A percentile compares a stretch with the other conserved stretches of the same genome.
Conservation (phyloP, 2,113 vertebrate genomes). For the Pedetes capensis region DNA sequence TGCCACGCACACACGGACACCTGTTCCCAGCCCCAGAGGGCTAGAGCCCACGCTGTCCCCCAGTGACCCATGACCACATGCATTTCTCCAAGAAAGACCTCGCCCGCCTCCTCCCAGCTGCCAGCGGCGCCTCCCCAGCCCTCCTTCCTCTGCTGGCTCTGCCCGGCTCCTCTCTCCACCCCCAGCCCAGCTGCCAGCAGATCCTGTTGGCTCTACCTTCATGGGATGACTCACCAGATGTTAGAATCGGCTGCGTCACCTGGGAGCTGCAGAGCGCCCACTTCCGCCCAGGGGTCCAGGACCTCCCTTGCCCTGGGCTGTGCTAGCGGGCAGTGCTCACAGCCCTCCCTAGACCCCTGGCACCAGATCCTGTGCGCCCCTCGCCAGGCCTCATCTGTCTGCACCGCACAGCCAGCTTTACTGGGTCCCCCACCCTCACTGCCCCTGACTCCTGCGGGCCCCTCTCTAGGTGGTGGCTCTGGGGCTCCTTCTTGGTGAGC, state of each 20-base stretch:
- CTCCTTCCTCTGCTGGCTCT: not conserved
- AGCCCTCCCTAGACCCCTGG: rapidly evolving
- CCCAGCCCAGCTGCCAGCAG: not conserved
- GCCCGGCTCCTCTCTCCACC: not conserved
- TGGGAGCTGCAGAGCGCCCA: rapidly evolving
- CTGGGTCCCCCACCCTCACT: not conserved
- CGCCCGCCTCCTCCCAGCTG: not conserved
- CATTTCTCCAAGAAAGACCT: not conserved
- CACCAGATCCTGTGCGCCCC: not conserved
- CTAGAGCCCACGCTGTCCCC: not conserved
- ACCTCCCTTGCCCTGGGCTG: not conserved
- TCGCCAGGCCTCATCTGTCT: not conserved
- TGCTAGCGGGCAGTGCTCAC: rapidly evolving
- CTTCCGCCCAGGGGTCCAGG: not conserved
- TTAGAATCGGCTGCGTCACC: rapidly evolving
- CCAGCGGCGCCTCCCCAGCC: not conserved
- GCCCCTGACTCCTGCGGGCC: too few species aligned
- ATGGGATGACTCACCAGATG: not conserved
- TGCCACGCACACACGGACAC: not conserved
- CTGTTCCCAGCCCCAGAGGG: not conserved
- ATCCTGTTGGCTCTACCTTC: not conserved
- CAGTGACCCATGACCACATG: too few species aligned
- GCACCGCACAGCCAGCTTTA: not conserved
- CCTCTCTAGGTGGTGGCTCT: too few species aligned
- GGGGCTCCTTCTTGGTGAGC: not conserved